Percentiles rank a stretch among this genome's conserved stretches.
These are phyloP conservation scores for Diploscapter pachys DNA, from an alignment of 1,140 invertebrate species.

Conservation along the genomic window DNA sequence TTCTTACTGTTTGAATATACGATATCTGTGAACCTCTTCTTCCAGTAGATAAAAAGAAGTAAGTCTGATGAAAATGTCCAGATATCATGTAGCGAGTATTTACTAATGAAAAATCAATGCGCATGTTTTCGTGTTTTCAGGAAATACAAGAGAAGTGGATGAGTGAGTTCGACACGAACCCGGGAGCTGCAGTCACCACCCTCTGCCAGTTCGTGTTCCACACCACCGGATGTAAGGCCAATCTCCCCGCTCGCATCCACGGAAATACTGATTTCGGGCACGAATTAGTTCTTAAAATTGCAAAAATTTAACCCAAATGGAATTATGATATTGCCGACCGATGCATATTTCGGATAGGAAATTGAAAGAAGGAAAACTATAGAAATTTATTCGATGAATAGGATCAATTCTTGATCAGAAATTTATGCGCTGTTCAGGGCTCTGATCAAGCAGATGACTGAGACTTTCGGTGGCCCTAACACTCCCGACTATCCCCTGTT, in stretches of 20 bases:
- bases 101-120: no score
- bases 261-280: conserved; percentile 77
- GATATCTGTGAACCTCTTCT: no score
- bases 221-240: conserved; percentile 91
- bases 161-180: conserved; percentile 82
- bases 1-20: no score
- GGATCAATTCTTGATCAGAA: not conserved
- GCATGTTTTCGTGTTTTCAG: conserved; percentile 60
- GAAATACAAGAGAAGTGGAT: conserved; percentile 98
- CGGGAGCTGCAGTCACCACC: conserved; percentile 83
- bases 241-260: conserved; percentile 87
- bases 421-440: conserved; percentile 67
- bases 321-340: not conserved
- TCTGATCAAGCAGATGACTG: conserved; percentile 95
- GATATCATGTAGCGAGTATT: no score
- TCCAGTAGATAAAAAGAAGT: no score
- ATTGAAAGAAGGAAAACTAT: no score
- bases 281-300: conserved; percentile 22
- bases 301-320: not conserved
- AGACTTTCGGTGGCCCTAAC: conserved; percentile 89
- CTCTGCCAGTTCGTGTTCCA: conserved; percentile 98
- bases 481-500: conserved; percentile 97
- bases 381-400: no score
- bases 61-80: no score
- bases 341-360: no score